These are phyloP conservation scores for Odontothrips loti DNA, from an alignment of 2,888 invertebrate genomes.

Conservation along the genomic window DNA sequence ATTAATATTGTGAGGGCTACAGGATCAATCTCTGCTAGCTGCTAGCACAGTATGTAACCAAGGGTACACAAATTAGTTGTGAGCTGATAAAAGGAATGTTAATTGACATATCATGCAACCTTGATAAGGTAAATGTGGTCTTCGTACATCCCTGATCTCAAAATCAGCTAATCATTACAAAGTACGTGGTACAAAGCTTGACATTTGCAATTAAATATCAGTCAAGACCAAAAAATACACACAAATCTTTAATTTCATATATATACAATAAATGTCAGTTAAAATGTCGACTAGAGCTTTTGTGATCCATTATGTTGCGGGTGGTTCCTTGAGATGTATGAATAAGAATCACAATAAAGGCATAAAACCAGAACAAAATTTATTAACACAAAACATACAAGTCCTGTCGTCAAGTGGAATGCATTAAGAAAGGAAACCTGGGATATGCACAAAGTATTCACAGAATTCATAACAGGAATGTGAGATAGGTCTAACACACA, in stretches of 20 bases:
- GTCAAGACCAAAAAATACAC: constrained; percentile 24
- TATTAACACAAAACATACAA: neutral
- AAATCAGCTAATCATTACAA: neutral
- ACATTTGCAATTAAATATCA: constrained; percentile 21
- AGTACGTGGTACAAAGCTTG: constrained; percentile 13
- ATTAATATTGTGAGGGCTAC: constrained; percentile 23
- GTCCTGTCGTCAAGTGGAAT: neutral
- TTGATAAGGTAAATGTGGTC: constrained; percentile 9
- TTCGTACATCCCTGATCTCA: neutral
- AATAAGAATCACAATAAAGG: neutral
- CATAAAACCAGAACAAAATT: neutral
- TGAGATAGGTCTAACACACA: neutral
- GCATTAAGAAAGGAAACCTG: neutral
- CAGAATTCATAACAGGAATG: neutral
- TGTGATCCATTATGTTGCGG: neutral
- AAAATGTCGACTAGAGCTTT: neutral
- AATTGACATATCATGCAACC: constrained; percentile 23
- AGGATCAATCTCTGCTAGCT: constrained; percentile 9
- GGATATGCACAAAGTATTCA: neutral
- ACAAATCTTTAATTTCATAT: neutral
- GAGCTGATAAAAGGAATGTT: constrained; percentile 8
- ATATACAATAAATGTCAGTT: neutral
- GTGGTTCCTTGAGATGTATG: neutral
- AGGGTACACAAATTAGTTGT: constrained; percentile 1
- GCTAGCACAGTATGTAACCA: constrained; percentile 17